These are phyloP conservation scores for Ellobium chinense DNA, from an alignment of 2,888 invertebrate genomes.

Conservation along the genomic window DNA sequence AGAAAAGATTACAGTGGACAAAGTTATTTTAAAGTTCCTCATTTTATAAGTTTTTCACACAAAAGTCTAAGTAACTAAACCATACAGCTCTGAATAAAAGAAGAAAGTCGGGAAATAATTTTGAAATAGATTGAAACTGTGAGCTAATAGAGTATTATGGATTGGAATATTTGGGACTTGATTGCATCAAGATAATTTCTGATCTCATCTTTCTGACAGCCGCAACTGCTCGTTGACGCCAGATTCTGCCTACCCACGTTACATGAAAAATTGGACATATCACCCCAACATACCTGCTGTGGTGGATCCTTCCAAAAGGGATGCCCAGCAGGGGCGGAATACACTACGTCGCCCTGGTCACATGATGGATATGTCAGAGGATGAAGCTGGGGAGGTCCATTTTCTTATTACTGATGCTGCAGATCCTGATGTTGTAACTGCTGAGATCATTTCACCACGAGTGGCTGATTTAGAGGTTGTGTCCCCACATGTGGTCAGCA, in stretches of 20 bases:
- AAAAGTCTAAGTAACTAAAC: too few species aligned
- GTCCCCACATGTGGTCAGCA: not conserved
- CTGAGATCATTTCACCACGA: constrained; percentile 5
- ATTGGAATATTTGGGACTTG: too few species aligned
- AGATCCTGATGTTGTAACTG: constrained; percentile 4
- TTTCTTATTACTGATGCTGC: constrained; percentile 26
- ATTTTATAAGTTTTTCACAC: too few species aligned
- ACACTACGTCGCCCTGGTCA: not conserved
- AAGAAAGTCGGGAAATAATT: too few species aligned
- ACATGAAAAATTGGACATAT: constrained; percentile 69
- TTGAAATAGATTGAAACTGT: too few species aligned
- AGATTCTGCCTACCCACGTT: constrained; percentile 74
- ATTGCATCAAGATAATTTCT: too few species aligned
- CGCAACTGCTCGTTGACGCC: constrained; percentile 65
- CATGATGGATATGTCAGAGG: not conserved
- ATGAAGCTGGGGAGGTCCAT: constrained; percentile 23
- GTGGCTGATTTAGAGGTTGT: not conserved
- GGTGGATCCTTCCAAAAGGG: constrained; percentile 39
- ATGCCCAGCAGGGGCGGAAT: constrained; percentile 32
- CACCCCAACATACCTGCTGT: constrained; percentile 57
- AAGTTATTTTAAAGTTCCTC: too few species aligned
- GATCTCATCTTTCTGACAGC: not conserved
- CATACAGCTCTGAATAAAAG: too few species aligned
- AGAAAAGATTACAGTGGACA: too few species aligned
- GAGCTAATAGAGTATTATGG: too few species aligned